Evolutionary conservation across 1,140 invertebrate species (phyloP), one percentile per base, ranked within the genome.

Genomic region (Drosophila parvula): DNA sequence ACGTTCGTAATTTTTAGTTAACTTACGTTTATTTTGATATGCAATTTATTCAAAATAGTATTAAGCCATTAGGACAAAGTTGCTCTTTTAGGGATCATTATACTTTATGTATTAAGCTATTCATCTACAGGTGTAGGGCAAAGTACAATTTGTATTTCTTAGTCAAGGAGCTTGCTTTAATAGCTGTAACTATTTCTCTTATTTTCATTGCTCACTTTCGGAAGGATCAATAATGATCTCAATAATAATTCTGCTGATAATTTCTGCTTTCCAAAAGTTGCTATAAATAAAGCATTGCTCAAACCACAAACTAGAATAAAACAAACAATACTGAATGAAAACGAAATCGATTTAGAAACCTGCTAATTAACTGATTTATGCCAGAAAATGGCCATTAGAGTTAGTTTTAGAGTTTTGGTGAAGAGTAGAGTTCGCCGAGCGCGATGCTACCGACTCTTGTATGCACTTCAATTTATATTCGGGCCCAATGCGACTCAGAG

Each of bases 321-420:
- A n/a, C 4, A 55, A 53, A 55, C 12, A 55, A 53, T 22, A 14
- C 18, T 55, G 34, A 55, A 55, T 55, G 51, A 55, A 38, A 55
- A 40, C 34, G 51, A 38, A 53, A 53, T 10, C 32, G 32, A 36
- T 36, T 53, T 53, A 53, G 30, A 36, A 55, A 55, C 51, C 18
- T 55, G 51, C 51, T 55, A 55, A 55, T 55, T 55, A 38, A 55
- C 18, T 41, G 14, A 56, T 56, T 41, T 5, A 56, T 56, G 53
- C 22, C 18, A 56, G 5, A 56, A 56, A 10, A 56, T 22, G 40
- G 34, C 8, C 32, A 22, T 36, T 53, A 36, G 18, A 53, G 32
- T 53, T 22, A 12, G 8, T 22, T 53, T 55, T 55, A 38, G 51
- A 53, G 50, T 53, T 38, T 22, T 12, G 7, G 0, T 2, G 3